Conservation (phyloP, 2,113 vertebrate species). For the Solea senegalensis region DNA sequence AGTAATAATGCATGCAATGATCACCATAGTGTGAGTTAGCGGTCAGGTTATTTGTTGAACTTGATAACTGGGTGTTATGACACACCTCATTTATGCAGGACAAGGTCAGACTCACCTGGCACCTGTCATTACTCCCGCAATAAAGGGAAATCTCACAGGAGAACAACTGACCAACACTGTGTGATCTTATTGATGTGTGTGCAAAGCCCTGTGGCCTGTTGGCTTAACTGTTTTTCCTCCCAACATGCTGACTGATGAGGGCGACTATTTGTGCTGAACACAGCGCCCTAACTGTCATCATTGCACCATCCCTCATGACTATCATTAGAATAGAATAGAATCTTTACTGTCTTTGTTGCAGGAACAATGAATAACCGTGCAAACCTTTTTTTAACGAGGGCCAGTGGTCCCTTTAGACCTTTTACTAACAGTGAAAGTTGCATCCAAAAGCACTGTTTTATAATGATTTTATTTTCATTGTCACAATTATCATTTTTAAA, state of each 20-base stretch:
- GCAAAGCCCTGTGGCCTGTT: constrained; percentile 5
- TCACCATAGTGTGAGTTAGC: neutral
- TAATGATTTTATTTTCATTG: no score
- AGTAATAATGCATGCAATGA: neutral
- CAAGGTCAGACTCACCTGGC: neutral
- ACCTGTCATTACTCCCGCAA: neutral
- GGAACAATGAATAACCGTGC: no score
- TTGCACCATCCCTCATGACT: neutral
- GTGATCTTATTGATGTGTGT: constrained; percentile 3
- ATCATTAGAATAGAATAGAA: neutral
- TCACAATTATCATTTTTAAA: no score
- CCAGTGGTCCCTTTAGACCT: no score
- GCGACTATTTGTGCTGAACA: constrained; percentile 6
- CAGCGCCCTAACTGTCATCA: neutral
- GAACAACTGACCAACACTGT: neutral
- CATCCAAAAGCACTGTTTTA: no score
- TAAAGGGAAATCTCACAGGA: constrained; percentile 17
- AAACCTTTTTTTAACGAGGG: no score
- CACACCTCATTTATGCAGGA: constrained; percentile 4
- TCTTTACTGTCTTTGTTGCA: no score
- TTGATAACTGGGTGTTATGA: constrained; percentile 1
- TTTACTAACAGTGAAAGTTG: no score
- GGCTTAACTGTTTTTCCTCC: neutral
- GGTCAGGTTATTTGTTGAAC: neutral
- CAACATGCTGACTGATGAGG: neutral